A percentile compares a stretch with the other conserved stretches of the same genome.
These are phyloP conservation scores for Scatophagus argus DNA, from an alignment of 2,113 vertebrate species.

Conservation along the genomic window DNA sequence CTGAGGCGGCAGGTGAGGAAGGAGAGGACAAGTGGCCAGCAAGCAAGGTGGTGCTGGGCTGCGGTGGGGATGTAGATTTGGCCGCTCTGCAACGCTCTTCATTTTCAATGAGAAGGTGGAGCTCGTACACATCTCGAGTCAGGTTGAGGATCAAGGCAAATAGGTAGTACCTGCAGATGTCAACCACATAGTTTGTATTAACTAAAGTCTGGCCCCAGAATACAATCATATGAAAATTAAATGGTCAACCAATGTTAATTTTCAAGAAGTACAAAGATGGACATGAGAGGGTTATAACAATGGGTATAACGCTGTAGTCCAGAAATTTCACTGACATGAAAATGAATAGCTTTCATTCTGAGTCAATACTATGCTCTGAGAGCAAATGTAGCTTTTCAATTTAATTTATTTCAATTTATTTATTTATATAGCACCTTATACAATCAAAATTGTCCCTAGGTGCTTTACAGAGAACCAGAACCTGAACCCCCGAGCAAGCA, in stretches of 20 bases:
- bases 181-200: neutral
- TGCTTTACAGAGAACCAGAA: too few species aligned
- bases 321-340: neutral
- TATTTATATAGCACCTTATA: too few species aligned
- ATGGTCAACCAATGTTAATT: neutral
- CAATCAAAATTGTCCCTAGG: too few species aligned
- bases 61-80: slow-evolving; percentile 14
- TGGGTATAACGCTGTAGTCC: neutral
- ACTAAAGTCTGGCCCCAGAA: too few species aligned
- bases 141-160: slow-evolving; percentile 93
- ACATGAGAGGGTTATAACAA: neutral
- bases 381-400: too few species aligned
- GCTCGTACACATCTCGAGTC: slow-evolving; percentile 91
- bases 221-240: neutral
- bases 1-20: neutral
- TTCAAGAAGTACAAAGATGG: neutral
- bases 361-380: too few species aligned
- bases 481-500: too few species aligned
- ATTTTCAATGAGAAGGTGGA: slow-evolving; percentile 86
- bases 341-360: too few species aligned
- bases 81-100: slow-evolving; percentile 69
- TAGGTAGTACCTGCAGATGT: slow-evolving; percentile 88
- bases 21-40: slow-evolving; percentile 54
- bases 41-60: neutral
- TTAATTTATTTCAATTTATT: too few species aligned